phyloP scores from a whole-genome alignment of 2,113 vertebrate species.

The Lepidothrix coronata region DNA sequence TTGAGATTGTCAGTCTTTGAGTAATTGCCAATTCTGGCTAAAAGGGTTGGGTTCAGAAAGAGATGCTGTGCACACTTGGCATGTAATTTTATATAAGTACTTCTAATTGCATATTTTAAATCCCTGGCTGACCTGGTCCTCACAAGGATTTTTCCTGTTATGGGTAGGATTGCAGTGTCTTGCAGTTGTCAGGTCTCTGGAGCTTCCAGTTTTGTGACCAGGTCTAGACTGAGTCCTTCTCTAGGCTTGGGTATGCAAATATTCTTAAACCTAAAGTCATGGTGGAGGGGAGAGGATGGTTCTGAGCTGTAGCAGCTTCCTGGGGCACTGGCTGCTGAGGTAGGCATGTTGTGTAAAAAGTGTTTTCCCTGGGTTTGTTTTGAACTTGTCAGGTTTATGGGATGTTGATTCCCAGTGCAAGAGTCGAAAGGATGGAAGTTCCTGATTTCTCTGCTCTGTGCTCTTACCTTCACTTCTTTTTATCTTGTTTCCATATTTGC shows the following conservation, averaged over 20 bases:
- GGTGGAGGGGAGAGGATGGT: neutral
- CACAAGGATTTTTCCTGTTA: neutral
- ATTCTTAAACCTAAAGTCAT: neutral
- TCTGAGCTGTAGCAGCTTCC: neutral
- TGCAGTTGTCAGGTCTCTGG: neutral
- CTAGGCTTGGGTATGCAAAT: neutral
- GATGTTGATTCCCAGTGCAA: accelerated
- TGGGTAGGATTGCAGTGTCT: neutral
- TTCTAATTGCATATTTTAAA: conserved; percentile 2
- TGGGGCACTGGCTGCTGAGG: neutral
- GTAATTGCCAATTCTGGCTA: neutral
- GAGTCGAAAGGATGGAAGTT: neutral
- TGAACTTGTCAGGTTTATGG: neutral
- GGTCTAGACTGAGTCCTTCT: neutral
- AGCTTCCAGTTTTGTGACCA: neutral
- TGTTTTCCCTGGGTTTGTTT: neutral
- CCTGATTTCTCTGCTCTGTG: neutral
- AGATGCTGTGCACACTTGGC: neutral
- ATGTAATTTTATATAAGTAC: conserved; percentile 20
- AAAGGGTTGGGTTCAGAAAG: conserved; percentile 4
- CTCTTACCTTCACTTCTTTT: neutral
- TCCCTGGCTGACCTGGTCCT: neutral
- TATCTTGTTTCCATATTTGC: neutral
- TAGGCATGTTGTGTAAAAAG: neutral
- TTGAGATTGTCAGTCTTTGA: neutral